Conservation (phyloP, 2,797 vertebrate species). For the Acropternis orthonyx region DNA sequence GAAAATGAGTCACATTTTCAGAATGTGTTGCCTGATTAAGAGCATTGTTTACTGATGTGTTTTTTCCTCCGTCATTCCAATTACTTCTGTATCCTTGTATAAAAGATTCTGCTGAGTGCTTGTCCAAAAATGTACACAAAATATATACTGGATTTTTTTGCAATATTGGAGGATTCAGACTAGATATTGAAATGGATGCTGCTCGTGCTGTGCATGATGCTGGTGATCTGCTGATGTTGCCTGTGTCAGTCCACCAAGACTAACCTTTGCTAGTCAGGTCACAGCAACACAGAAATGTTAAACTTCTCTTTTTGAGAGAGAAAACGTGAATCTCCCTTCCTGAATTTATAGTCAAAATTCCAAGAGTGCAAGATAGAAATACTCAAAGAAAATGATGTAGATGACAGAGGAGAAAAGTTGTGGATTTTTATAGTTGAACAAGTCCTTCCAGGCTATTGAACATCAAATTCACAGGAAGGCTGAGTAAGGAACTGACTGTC, state of each 20-base stretch:
- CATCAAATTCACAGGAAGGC: background rate
- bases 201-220: background rate
- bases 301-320: background rate
- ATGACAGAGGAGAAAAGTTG: background rate
- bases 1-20: background rate
- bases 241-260: background rate
- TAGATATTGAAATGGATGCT: background rate
- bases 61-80: background rate
- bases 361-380: background rate
- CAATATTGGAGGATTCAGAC: background rate
- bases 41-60: background rate
- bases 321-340: background rate
- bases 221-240: background rate
- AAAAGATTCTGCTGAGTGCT: background rate
- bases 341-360: background rate
- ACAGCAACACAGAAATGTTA: rapidly evolving
- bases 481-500: background rate
- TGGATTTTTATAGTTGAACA: background rate
- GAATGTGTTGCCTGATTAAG: background rate
- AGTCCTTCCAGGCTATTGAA: background rate
- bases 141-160: background rate
- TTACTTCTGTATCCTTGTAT: background rate
- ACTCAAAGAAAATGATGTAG: background rate
- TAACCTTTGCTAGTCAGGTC: background rate
- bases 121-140: background rate